Conservation (phyloP, 2,888 invertebrate genomes). For the Yponomeuta cagnagella region DNA sequence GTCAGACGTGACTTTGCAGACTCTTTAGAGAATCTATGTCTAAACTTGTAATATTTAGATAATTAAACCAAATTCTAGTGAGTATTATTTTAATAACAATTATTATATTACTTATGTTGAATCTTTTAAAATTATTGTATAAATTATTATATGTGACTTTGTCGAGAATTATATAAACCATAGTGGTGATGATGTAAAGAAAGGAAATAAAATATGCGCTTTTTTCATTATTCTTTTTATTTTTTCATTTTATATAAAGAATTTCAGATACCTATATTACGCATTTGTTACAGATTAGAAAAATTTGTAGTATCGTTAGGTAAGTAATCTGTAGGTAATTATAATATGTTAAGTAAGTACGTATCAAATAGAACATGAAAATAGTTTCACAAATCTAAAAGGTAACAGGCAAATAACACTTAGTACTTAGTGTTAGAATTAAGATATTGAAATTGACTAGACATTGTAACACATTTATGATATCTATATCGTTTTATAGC, state of each 20-base stretch:
- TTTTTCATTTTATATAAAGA: background rate
- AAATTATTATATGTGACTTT: slow-evolving; percentile 29
- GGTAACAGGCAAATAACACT: too few relatives aligned
- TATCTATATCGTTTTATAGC: too few relatives aligned
- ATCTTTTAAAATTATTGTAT: slow-evolving; percentile 28
- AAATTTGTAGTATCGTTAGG: too few relatives aligned
- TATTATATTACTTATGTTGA: slow-evolving; percentile 27
- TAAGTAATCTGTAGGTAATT: too few relatives aligned
- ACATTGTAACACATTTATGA: too few relatives aligned
- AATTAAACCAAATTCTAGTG: background rate
- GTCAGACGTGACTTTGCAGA: background rate
- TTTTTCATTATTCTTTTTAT: slow-evolving; percentile 32
- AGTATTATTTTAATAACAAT: background rate
- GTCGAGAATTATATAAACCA: slow-evolving; percentile 37
- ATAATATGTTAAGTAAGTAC: too few relatives aligned
- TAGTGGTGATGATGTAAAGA: slow-evolving; percentile 32
- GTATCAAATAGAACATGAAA: too few relatives aligned
- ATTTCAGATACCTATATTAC: too few relatives aligned
- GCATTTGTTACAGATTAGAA: too few relatives aligned
- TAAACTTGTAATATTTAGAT: slow-evolving; percentile 1
- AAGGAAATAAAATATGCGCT: slow-evolving; percentile 51
- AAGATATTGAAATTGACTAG: too few relatives aligned
- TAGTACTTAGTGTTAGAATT: too few relatives aligned
- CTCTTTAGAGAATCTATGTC: background rate
- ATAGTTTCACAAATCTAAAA: too few relatives aligned